phyloP scores from a whole-genome alignment of 2,888 invertebrate species.

The Dendrolimus pini region DNA sequence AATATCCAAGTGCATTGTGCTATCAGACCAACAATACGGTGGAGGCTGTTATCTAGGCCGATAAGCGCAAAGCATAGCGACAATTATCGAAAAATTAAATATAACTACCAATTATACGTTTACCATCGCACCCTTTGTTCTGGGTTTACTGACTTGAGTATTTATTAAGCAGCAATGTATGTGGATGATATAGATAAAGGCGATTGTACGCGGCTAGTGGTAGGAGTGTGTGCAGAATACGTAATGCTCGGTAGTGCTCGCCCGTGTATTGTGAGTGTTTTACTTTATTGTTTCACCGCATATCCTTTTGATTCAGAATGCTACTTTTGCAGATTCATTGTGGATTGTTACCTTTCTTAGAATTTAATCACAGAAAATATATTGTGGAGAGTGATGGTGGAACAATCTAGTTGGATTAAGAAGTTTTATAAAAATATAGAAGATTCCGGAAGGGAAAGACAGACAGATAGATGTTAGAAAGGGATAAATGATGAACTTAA shows the following conservation, averaged over 20 bases:
- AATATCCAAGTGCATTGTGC: constrained; percentile 72
- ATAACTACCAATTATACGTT: constrained; percentile 16
- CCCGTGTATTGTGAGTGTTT: constrained; percentile 51
- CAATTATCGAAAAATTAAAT: constrained; percentile 67
- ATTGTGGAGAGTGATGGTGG: too few species aligned
- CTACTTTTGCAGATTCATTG: too few species aligned
- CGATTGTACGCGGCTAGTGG: constrained; percentile 8
- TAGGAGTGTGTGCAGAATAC: constrained; percentile 59
- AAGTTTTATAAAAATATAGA: too few species aligned
- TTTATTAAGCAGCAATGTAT: constrained; percentile 8
- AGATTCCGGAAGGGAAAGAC: too few species aligned
- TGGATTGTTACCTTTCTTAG: too few species aligned
- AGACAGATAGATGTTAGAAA: too few species aligned
- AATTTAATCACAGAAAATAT: too few species aligned
- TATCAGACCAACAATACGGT: constrained; percentile 70
- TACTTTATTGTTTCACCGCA: constrained; percentile 41
- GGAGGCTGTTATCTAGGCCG: constrained; percentile 70
- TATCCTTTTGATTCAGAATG: constrained; percentile 26
- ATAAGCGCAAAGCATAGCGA: constrained; percentile 62
- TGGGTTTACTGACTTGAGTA: constrained; percentile 4
- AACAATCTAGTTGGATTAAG: too few species aligned
- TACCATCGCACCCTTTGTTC: constrained; percentile 26
- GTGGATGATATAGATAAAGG: neutral
- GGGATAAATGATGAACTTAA: too few species aligned
- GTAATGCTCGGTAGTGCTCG: constrained; percentile 70